These are phyloP conservation scores for Oceanodroma leucorhoa DNA, from an alignment of 2,797 vertebrate species.

Conservation along the genomic window DNA sequence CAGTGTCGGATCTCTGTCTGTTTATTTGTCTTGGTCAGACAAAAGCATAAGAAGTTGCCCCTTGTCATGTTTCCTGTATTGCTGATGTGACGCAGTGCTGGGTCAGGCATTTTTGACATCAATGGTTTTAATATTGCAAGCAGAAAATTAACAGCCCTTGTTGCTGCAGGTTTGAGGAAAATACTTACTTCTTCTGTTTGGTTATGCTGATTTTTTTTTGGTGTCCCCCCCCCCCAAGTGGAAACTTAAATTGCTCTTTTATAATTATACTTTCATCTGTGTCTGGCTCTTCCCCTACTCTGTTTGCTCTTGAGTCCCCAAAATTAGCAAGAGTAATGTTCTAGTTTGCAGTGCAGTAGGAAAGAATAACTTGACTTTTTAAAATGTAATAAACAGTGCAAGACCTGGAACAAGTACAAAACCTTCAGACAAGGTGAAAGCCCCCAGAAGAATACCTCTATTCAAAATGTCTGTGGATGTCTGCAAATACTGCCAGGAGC, in stretches of 20 bases:
- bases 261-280: conserved; percentile 26
- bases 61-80: neutral
- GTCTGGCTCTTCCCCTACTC: conserved; percentile 3
- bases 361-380: conserved; percentile 61
- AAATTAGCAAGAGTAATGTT: conserved; percentile 40
- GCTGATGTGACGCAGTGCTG: neutral
- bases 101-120: neutral
- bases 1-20: neutral
- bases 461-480: conserved; percentile 61
- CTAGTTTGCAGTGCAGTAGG: conserved; percentile 46
- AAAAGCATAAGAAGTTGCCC: neutral
- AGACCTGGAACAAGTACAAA: conserved; percentile 55
- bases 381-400: conserved; percentile 54
- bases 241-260: conserved; percentile 9
- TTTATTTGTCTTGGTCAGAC: neutral
- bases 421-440: conserved; percentile 62
- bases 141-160: neutral
- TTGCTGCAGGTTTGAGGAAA: neutral
- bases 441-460: conserved; percentile 64
- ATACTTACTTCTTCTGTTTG: neutral
- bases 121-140: neutral
- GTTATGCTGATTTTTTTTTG: neutral
- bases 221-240: neutral
- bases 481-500: conserved; percentile 58
- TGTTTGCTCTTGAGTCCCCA: conserved; percentile 43